Percentiles rank a stretch among this genome's conserved stretches.
Evolutionary conservation across 2,113 vertebrate genomes (phyloP).

Genomic region (Menura novaehollandiae): DNA sequence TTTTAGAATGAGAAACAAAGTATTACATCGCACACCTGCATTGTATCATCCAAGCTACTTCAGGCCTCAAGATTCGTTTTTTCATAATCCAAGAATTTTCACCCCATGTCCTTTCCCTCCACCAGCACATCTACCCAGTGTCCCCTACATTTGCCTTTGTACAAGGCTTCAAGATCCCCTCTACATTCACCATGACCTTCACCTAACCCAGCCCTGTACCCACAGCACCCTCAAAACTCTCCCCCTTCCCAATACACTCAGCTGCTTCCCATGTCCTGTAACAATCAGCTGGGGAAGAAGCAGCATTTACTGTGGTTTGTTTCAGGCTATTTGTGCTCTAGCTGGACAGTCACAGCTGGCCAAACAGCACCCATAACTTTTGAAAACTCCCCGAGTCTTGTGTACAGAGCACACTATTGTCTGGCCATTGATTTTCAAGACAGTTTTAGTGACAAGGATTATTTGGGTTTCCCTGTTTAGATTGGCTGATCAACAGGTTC

Average conservation of each 20-base stretch:
- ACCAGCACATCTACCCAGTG: not conserved
- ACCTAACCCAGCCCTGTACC: not conserved
- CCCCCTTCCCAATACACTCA: not conserved
- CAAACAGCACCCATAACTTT: not conserved
- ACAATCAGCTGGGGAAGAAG: not conserved
- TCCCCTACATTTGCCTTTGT: not conserved
- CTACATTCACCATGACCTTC: not conserved
- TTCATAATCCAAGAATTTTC: not conserved
- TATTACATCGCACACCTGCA: not conserved
- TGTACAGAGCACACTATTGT: not conserved
- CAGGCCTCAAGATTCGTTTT: not conserved
- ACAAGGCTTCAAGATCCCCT: not conserved
- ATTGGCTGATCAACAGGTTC: not conserved
- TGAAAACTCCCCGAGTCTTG: not conserved
- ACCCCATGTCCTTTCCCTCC: not conserved
- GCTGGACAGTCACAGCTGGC: not conserved
- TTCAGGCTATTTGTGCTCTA: not conserved
- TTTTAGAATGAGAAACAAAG: not conserved
- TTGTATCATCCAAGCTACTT: not conserved
- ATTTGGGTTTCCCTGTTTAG: not conserved
- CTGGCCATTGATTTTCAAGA: not conserved
- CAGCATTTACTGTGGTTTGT: not conserved
- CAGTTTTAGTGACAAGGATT: not conserved
- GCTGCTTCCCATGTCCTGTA: not conserved
- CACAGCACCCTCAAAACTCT: not conserved